Evolutionary conservation across 2,113 vertebrate species (phyloP), one percentile per base, ranked within the genome.

Genomic region (Grallaria varia): DNA sequence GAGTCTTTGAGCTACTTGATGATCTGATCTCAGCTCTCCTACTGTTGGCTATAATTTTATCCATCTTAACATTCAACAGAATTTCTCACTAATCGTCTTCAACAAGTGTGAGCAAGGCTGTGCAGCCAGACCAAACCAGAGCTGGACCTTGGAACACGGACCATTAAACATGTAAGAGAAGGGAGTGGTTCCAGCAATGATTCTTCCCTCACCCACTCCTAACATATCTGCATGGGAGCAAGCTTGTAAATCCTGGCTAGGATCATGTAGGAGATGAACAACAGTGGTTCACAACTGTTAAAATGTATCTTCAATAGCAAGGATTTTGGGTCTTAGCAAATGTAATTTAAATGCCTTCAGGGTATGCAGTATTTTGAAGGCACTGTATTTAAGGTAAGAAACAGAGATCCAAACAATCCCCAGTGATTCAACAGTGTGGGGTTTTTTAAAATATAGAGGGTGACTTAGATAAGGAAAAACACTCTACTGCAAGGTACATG

Each of bases 181-280:
- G 27, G 33, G 2, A 0, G 12, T 21, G 3, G 2, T 75, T 69
- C 37, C 66, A 72, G 33, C 12, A 60, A 9, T 0, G 1, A 9
- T 49, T 88, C 24, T 85, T 84, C 20, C 25, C 59, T 73, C 37
- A n/a, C 8, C 18, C 89, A 69, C 74, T 84, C 55, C 45, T 89
- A 58, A 28, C 8, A 33, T 6, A 55, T 60, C 35, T 64, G 6
- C 44, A 31, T 14, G 14, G 37, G 28, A 64, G 24, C 13, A 55
- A 75, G 9, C 18, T 58, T 78, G 31, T 78, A 74, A 68, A 58
- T 69, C 14, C 23, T 78, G 27, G 4, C 49, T 66, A 71, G 50
- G 37, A 82, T 49, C 28, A 39, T 15, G 8, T 17, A 78, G 69
- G 8, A 69, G 25, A 87, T n/a, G 91, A 76, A 59, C 6, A 33